Evolutionary conservation across 30 jellyfish, hydroid and myxozoan species (phyloP).

Genomic region (Hydractinia echinata): DNA sequence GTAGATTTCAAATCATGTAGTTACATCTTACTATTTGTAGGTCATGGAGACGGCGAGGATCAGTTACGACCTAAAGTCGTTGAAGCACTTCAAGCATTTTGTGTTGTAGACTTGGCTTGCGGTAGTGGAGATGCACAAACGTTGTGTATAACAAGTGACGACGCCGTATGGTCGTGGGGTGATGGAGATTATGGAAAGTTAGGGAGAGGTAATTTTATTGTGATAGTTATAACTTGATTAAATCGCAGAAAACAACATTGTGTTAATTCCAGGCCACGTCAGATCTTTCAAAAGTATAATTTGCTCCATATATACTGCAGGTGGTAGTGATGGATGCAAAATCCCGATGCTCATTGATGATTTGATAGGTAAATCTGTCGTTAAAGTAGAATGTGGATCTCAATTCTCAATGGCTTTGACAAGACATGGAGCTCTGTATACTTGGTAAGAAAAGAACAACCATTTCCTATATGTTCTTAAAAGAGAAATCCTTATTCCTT

Average conservation of each 20-base stretch:
- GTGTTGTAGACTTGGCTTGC: conserved; percentile 75
- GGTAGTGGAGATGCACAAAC: conserved; percentile 97
- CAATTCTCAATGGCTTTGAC: conserved; percentile 86
- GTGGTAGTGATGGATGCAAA: conserved; percentile 91
- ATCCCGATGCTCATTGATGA: conserved; percentile 61
- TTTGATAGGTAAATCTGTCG: conserved; percentile 52
- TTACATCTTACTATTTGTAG: conserved; percentile 3
- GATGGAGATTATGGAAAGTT: conserved; percentile 92
- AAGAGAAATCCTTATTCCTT: too few relatives aligned
- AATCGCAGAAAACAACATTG: neutral
- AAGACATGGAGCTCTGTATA: conserved; percentile 62
- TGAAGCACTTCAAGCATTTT: conserved; percentile 67
- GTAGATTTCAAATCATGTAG: too few relatives aligned
- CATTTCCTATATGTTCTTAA: too few relatives aligned
- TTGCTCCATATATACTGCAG: neutral
- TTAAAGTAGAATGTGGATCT: conserved; percentile 77
- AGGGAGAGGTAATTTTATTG: conserved; percentile 49
- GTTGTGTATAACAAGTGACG: conserved; percentile 71
- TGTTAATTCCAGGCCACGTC: neutral
- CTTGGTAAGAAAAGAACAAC: conserved; percentile 51
- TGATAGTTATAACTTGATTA: neutral
- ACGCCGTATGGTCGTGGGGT: conserved; percentile 96
- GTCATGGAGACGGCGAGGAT: conserved; percentile 88
- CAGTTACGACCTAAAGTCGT: conserved; percentile 74
- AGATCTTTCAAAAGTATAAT: neutral